Conservation (phyloP, 2,113 vertebrate genomes). For the Mystacornis crossleyi region DNA sequence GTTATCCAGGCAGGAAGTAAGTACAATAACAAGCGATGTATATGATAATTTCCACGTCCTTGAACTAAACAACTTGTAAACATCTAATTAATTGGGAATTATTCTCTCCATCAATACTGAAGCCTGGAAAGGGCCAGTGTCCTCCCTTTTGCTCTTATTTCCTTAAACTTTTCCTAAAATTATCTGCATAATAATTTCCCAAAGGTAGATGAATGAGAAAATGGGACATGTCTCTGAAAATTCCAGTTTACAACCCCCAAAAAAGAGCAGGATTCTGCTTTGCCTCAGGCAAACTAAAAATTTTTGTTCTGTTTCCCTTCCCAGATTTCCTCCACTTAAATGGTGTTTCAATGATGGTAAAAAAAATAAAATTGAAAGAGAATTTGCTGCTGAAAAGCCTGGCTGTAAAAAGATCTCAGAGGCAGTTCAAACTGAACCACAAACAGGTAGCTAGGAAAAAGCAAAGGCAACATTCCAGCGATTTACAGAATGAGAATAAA, state of each 20-base stretch:
- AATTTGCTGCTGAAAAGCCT: background rate
- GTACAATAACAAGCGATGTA: background rate
- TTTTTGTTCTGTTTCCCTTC: background rate
- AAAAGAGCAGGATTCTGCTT: background rate
- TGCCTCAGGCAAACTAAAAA: background rate
- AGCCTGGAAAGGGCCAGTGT: background rate
- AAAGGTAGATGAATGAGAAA: background rate
- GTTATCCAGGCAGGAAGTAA: background rate
- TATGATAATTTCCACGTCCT: background rate
- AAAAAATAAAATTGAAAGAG: background rate
- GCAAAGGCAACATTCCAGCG: background rate
- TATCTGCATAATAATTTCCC: background rate
- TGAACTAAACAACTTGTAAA: background rate
- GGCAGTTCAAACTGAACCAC: background rate
- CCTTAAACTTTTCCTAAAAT: background rate
- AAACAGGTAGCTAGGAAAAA: background rate
- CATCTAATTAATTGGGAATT: background rate
- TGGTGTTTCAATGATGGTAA: accelerated
- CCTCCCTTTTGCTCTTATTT: background rate
- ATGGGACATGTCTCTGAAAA: background rate
- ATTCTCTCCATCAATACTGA: background rate
- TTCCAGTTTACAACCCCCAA: background rate
- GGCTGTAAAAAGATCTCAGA: background rate
- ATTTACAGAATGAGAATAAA: background rate
- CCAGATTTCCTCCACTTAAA: background rate